These are phyloP conservation scores for Eptesicus fuscus DNA, from an alignment of 2,113 vertebrate genomes.

Conservation along the genomic window DNA sequence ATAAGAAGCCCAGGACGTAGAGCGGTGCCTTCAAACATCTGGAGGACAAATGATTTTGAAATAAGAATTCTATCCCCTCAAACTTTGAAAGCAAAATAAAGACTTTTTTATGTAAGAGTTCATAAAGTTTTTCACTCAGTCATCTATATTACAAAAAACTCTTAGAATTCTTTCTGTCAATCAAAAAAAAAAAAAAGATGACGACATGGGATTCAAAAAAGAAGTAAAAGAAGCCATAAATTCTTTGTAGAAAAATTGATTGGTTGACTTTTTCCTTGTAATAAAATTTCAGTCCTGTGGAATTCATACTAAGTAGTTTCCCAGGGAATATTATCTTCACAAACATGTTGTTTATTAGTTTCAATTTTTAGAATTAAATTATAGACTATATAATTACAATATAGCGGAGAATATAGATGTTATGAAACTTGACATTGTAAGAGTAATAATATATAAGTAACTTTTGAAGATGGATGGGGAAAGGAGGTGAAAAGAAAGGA, in stretches of 20 bases:
- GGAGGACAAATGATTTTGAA: background rate
- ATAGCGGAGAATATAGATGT: background rate
- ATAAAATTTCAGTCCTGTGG: background rate
- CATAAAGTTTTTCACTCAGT: background rate
- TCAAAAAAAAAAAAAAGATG: background rate
- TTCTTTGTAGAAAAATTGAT: background rate
- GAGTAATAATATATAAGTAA: background rate
- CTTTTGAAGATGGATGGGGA: background rate
- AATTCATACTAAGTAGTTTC: background rate
- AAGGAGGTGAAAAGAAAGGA: background rate
- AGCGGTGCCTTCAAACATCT: background rate
- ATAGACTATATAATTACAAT: background rate
- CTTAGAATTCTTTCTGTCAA: background rate
- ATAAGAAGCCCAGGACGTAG: background rate
- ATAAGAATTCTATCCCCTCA: background rate
- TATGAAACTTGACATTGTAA: background rate
- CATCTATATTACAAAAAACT: background rate
- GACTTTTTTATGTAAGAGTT: background rate
- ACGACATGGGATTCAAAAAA: background rate
- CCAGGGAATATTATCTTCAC: background rate
- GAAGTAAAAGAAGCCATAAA: background rate
- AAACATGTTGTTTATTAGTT: background rate
- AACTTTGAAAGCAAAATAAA: background rate
- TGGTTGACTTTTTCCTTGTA: background rate
- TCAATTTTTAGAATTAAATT: slow-evolving; percentile 5